These are phyloP conservation scores for Marcusenius ussheri DNA, from an alignment of 2,113 vertebrate species.

Conservation along the genomic window DNA sequence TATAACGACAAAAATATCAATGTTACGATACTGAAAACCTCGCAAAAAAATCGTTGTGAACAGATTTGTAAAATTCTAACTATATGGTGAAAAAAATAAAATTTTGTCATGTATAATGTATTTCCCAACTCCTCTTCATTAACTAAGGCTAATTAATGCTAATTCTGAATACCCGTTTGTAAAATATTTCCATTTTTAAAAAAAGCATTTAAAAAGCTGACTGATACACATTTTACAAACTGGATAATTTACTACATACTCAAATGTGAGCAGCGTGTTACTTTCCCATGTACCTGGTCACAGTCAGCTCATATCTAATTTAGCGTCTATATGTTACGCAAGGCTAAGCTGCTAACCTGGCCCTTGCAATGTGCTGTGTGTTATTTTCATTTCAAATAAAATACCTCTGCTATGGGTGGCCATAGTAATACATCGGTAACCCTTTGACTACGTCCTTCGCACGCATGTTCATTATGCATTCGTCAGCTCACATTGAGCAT, in stretches of 20 bases:
- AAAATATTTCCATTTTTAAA: neutral
- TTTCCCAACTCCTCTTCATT: neutral
- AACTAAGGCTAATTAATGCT: neutral
- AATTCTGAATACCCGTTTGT: neutral
- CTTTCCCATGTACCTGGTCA: constrained; percentile 36
- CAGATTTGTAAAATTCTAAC: neutral
- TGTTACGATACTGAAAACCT: neutral
- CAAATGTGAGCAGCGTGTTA: constrained; percentile 29
- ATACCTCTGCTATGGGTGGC: neutral
- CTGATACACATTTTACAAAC: neutral
- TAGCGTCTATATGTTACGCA: neutral
- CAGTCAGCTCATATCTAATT: constrained; percentile 2
- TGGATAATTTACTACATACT: neutral
- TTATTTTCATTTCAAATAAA: neutral
- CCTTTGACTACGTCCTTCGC: neutral
- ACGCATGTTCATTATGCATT: neutral
- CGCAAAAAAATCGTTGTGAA: neutral
- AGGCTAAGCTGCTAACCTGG: neutral
- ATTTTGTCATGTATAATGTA: neutral
- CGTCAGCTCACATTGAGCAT: neutral
- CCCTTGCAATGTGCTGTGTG: neutral
- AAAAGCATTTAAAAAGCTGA: neutral
- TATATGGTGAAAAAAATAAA: neutral
- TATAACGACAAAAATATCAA: neutral
- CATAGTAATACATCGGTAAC: neutral